A percentile compares a stretch with the other conserved stretches of the same genome.
These are phyloP conservation scores for Mesembrinibis cayennensis DNA, from an alignment of 2,113 vertebrate species.

Conservation along the genomic window DNA sequence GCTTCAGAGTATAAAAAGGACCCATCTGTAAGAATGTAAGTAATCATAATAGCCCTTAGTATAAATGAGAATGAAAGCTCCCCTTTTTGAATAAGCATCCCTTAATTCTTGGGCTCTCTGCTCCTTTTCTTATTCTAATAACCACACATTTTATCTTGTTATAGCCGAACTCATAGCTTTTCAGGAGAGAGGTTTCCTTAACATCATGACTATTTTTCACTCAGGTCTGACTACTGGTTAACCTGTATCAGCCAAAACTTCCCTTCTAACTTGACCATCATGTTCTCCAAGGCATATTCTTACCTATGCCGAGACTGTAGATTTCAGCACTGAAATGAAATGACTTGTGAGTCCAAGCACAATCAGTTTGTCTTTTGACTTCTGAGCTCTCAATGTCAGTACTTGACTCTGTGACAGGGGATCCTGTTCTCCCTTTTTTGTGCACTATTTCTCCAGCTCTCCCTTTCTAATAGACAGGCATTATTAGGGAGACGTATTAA, in stretches of 20 bases:
- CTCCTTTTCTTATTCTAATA: background rate
- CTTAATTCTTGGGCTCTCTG: background rate
- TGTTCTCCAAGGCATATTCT: background rate
- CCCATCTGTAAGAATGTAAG: background rate
- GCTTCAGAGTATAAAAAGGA: background rate
- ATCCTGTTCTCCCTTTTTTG: background rate
- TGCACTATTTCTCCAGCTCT: background rate
- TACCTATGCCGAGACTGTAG: background rate
- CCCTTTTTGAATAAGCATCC: background rate
- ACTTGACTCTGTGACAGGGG: background rate
- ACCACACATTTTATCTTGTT: background rate
- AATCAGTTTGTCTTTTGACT: background rate
- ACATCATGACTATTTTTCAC: background rate
- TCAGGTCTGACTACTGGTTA: background rate
- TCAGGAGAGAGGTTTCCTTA: background rate
- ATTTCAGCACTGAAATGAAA: background rate
- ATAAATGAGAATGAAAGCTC: background rate
- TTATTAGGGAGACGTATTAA: background rate
- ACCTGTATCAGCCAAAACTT: background rate
- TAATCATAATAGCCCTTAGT: background rate
- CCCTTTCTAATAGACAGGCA: background rate
- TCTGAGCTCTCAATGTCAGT: background rate
- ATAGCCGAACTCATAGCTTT: background rate
- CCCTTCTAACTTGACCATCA: background rate
- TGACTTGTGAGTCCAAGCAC: background rate